phyloP scores from a whole-genome alignment of 2,113 vertebrate species.

The Mus pahari region DNA sequence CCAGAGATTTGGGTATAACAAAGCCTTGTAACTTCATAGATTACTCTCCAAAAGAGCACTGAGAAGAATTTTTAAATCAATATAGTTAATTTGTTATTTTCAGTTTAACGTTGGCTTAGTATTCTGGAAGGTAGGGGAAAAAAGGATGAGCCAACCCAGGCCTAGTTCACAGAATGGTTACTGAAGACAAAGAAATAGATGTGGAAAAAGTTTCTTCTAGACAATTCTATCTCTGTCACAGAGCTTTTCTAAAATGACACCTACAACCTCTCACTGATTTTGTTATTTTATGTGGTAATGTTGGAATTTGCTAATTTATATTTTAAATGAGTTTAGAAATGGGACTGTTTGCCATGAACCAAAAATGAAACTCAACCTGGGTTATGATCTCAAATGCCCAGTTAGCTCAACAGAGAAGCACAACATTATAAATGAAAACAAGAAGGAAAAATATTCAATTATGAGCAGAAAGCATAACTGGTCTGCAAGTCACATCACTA shows the following conservation, averaged over 20 bases:
- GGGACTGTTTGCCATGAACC: slow-evolving; percentile 27
- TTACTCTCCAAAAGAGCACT: slow-evolving; percentile 20
- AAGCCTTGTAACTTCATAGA: background rate
- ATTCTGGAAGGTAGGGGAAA: slow-evolving; percentile 22
- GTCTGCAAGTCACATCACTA: background rate
- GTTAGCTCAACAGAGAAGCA: slow-evolving; percentile 44
- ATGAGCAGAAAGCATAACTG: slow-evolving; percentile 29
- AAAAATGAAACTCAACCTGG: slow-evolving; percentile 42
- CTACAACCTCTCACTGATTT: slow-evolving; percentile 23
- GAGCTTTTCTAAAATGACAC: background rate
- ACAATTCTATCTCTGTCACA: slow-evolving; percentile 1
- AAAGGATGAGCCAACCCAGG: background rate
- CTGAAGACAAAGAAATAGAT: slow-evolving; percentile 21
- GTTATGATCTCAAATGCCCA: slow-evolving; percentile 38
- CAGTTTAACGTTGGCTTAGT: background rate
- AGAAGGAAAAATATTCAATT: slow-evolving; percentile 67
- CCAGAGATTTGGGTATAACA: background rate
- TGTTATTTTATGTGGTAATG: slow-evolving; percentile 20
- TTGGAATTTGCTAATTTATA: slow-evolving; percentile 52
- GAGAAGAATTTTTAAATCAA: background rate
- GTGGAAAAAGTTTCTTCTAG: background rate
- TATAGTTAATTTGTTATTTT: slow-evolving; percentile 48
- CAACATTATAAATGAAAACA: slow-evolving; percentile 57
- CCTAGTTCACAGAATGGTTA: slow-evolving; percentile 5
- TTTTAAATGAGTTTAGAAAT: slow-evolving; percentile 65